Evolutionary conservation across 2,113 vertebrate genomes (phyloP), one percentile per base, ranked within the genome.

Genomic region (Passer montanus): DNA sequence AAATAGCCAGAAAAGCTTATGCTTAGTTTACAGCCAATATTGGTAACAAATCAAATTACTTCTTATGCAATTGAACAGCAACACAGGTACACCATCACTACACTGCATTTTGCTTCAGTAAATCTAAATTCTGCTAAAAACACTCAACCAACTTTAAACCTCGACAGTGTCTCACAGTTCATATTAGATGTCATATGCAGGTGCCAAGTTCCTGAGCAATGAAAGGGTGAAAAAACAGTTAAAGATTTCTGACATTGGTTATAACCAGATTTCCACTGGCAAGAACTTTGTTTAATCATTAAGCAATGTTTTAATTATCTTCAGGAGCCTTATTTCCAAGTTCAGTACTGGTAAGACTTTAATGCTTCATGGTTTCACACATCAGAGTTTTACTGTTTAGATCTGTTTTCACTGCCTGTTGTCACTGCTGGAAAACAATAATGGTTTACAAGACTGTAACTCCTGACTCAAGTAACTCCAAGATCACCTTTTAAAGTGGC

Each of bases 251-350:
- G 3, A 60, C 56, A 49, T 59, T 39, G 28, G 79, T 4, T 86
- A 49, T n/a, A 95, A 93, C 87, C 73, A 89, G 94, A 92, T 88
- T 90, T 89, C 69, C 59, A 75, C 13, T 37, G 64, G 90, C 84
- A 94, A 95, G 33, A 85, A 82, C 84, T 87, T 76, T 58, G 87
- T 69, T 95, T 97, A 96, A 94, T 94, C 81, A 97, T 96, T 97
- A 97, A 96, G 56, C 91, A 63, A 63, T 19, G 39, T 67, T 96
- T 90, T 88, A 74, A 88, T 95, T 93, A 77, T 63, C 90, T 88
- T 90, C 85, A 92, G 92, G 28, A 88, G 63, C 55, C 70, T 85
- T 94, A 90, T 64, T 91, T 90, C 50, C 13, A 11, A 80, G 77
- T 85, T 90, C 75, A 93, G 70, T 31, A 41, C 50, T 63, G 30